phyloP scores from a whole-genome alignment of 2,888 invertebrate species.

The Plebejus anna region DNA sequence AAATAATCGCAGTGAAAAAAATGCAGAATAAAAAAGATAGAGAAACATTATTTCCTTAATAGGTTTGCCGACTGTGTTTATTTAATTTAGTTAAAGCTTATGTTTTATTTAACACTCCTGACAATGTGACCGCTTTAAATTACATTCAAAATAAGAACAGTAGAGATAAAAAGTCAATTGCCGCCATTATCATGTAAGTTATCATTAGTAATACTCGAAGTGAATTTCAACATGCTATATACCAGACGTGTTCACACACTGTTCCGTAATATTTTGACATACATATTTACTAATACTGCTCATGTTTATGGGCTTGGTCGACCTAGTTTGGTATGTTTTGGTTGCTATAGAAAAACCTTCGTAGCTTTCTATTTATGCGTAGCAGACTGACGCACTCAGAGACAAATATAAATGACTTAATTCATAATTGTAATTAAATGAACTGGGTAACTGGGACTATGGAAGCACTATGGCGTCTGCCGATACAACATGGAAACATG shows the following conservation, averaged over 20 bases:
- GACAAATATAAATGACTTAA: too few relatives aligned
- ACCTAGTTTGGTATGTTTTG: neutral
- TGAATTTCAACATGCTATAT: conserved; percentile 4
- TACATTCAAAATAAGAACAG: neutral
- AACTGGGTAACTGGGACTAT: too few relatives aligned
- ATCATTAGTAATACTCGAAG: conserved; percentile 2
- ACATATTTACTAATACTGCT: neutral
- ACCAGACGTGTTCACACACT: conserved; percentile 4
- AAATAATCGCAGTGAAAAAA: neutral
- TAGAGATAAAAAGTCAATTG: conserved; percentile 8
- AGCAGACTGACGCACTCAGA: too few relatives aligned
- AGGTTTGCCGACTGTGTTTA: too few relatives aligned
- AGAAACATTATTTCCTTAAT: too few relatives aligned
- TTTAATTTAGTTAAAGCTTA: too few relatives aligned
- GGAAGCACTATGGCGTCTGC: too few relatives aligned
- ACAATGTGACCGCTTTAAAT: neutral
- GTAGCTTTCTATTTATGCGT: neutral
- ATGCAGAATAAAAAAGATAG: neutral
- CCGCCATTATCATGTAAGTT: neutral
- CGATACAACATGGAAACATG: too few relatives aligned
- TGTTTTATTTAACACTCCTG: neutral
- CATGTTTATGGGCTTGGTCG: neutral
- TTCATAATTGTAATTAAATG: too few relatives aligned
- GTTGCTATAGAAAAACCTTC: neutral
- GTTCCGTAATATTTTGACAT: conserved; percentile 11